A percentile compares a stretch with the other conserved stretches of the same genome.
phyloP scores from a whole-genome alignment of 2,113 vertebrate species.

The Osmerus eperlanus region DNA sequence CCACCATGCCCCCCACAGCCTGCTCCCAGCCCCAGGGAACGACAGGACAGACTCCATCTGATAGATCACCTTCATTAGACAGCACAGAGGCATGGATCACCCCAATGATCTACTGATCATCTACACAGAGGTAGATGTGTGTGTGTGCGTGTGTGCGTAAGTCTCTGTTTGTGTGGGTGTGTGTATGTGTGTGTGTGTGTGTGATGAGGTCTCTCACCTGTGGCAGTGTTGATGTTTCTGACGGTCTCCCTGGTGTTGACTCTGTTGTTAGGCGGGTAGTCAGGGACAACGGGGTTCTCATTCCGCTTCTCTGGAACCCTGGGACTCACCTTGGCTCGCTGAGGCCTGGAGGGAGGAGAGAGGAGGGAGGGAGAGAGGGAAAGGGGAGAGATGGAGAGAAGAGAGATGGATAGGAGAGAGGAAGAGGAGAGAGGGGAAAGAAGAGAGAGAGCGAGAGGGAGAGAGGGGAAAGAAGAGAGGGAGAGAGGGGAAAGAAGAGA shows the following conservation, averaged over 20 bases:
- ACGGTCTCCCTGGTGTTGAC: constrained; percentile 73
- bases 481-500: too few relatives aligned
- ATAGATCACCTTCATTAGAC: too few relatives aligned
- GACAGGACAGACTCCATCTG: too few relatives aligned
- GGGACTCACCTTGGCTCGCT: constrained; percentile 74
- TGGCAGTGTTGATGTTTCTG: constrained; percentile 76
- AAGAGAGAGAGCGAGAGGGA: too few relatives aligned
- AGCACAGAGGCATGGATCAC: too few relatives aligned
- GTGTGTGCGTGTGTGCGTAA: not conserved
- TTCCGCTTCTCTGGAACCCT: constrained; percentile 70
- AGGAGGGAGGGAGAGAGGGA: not conserved
- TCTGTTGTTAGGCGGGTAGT: constrained; percentile 78
- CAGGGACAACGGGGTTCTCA: constrained; percentile 66
- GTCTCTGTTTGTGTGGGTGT: not conserved
- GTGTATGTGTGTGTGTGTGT: not conserved
- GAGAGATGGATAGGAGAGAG: not conserved
- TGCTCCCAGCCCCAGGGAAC: not conserved
- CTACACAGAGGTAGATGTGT: not conserved
- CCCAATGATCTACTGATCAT: too few relatives aligned
- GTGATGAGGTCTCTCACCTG: constrained; percentile 61
- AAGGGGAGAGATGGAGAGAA: not conserved
- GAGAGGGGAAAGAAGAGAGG: too few relatives aligned
- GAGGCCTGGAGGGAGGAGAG: constrained; percentile 67
- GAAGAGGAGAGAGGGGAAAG: too few relatives aligned
- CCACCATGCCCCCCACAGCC: not conserved